Percentiles rank a stretch among this genome's conserved stretches.
phyloP scores from a whole-genome alignment of 2,113 vertebrate genomes.

The Tragelaphus strepsiceros region DNA sequence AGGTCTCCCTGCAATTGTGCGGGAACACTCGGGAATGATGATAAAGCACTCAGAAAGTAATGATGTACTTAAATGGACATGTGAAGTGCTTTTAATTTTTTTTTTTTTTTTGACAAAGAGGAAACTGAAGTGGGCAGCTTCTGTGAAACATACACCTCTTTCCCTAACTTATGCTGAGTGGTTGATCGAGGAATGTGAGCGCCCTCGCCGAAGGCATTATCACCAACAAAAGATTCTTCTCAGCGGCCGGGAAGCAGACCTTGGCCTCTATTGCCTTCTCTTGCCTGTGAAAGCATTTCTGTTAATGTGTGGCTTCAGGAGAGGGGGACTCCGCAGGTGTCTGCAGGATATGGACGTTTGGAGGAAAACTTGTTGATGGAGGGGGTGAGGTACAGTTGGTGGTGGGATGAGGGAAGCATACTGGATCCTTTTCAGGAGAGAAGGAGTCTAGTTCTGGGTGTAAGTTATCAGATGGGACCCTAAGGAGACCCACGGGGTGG shows the following conservation, averaged over 20 bases:
- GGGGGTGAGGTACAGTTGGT: accelerated
- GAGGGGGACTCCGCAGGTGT: accelerated
- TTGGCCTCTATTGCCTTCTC: not conserved
- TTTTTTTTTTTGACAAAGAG: slow-evolving; percentile 75
- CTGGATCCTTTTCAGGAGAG: not conserved
- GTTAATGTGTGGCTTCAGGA: not conserved
- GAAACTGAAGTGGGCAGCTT: slow-evolving; percentile 82
- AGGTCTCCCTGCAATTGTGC: slow-evolving; percentile 75
- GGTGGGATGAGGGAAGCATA: not conserved
- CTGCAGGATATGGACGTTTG: not conserved
- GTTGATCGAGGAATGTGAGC: slow-evolving; percentile 68
- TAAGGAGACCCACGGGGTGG: not conserved
- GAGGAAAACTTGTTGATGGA: accelerated
- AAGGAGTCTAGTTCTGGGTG: not conserved
- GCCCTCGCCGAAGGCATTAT: slow-evolving; percentile 53
- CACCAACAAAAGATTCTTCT: slow-evolving; percentile 74
- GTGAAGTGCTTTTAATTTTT: slow-evolving; percentile 72
- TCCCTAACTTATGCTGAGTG: slow-evolving; percentile 73
- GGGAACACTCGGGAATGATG: slow-evolving; percentile 73
- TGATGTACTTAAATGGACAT: slow-evolving; percentile 73
- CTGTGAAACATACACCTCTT: slow-evolving; percentile 72
- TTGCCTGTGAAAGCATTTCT: not conserved
- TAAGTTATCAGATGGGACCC: not conserved
- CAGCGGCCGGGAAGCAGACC: slow-evolving; percentile 51
- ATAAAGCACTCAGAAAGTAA: slow-evolving; percentile 75